These are phyloP conservation scores for Florisuga fusca DNA, from an alignment of 2,797 vertebrate genomes.

Conservation along the genomic window DNA sequence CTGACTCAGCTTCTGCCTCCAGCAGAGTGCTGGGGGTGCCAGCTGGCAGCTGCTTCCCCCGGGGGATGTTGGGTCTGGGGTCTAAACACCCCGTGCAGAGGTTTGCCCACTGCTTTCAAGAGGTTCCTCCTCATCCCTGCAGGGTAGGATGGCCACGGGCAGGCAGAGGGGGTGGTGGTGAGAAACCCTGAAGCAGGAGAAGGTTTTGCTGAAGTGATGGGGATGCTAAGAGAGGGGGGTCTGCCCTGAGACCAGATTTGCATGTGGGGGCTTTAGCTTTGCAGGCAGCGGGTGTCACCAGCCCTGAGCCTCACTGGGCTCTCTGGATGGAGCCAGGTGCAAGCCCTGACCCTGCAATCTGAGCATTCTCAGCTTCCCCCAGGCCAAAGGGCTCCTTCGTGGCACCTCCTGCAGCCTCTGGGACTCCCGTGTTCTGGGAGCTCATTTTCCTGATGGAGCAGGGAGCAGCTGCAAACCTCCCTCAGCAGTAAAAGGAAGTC, in stretches of 20 bases:
- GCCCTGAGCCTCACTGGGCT: background rate
- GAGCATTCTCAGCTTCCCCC: background rate
- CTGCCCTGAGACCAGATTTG: background rate
- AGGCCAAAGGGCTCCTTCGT: conserved; percentile 1
- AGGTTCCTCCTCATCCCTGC: background rate
- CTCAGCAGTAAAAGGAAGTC: conserved; percentile 87
- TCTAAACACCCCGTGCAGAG: background rate
- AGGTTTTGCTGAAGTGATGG: background rate
- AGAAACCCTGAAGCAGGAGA: background rate
- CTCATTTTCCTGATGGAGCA: conserved; percentile 87
- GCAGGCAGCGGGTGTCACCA: background rate
- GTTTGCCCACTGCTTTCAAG: background rate
- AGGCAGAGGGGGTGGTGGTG: background rate
- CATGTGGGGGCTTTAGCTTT: background rate
- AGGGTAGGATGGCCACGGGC: background rate
- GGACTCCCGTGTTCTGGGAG: conserved; percentile 70
- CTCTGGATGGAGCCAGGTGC: background rate
- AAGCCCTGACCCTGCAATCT: background rate
- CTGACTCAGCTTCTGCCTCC: background rate
- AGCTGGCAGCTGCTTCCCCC: background rate
- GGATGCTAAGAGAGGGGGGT: background rate
- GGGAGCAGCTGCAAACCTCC: conserved; percentile 84
- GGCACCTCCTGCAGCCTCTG: background rate
- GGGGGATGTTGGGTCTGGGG: background rate
- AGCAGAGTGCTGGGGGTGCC: background rate